A percentile compares a stretch with the other conserved stretches of the same genome.
phyloP scores from a whole-genome alignment of 2,888 invertebrate species.

The Nephrotoma guestfalica region DNA sequence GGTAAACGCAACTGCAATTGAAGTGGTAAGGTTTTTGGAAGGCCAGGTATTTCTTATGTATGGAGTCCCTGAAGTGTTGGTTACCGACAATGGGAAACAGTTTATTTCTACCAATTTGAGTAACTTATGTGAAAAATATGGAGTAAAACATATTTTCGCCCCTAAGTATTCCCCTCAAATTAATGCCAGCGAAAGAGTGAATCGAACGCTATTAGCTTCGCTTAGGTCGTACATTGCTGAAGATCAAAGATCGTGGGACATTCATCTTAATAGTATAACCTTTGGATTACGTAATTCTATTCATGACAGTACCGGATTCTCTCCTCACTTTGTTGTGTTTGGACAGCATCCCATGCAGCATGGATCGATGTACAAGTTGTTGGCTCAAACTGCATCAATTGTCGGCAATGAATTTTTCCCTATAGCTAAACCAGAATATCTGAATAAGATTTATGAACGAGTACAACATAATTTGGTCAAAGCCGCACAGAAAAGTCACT shows the following conservation, averaged over 20 bases:
- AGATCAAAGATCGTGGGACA: not conserved
- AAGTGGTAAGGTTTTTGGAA: not conserved
- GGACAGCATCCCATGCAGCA: not conserved
- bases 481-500: not conserved
- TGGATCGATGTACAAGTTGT: not conserved
- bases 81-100: not conserved
- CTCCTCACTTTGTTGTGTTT: conserved; percentile 10
- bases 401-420: not conserved
- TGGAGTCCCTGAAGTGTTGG: not conserved
- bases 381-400: not conserved
- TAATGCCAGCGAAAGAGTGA: not conserved
- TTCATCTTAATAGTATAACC: not conserved
- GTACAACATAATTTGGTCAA: not conserved
- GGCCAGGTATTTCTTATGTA: not conserved
- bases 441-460: not conserved
- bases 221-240: not conserved
- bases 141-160: not conserved
- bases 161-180: not conserved
- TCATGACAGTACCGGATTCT: conserved; percentile 5
- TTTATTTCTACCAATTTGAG: not conserved
- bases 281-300: conserved; percentile 3
- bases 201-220: not conserved
- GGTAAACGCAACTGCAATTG: not conserved
- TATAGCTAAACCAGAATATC: not conserved
- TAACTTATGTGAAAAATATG: not conserved